Base-by-base conservation (phyloP, 2,888 invertebrate species). In the Deilephila porcellus region DNA sequence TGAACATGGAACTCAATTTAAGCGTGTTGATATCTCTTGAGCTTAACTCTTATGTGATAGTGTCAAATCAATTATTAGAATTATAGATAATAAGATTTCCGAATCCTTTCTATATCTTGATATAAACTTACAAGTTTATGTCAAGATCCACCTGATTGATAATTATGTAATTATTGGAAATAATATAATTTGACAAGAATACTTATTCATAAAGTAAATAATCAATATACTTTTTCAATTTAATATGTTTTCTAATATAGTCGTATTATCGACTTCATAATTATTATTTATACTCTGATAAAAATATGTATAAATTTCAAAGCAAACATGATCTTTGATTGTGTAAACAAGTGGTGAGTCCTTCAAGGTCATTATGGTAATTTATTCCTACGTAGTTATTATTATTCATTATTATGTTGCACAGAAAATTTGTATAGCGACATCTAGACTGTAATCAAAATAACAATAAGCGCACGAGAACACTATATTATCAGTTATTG, bases 291-390 rank as follows among this genome's bases (percentile, higher is more conserved):
- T 14, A 25, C 8, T 62, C 20, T 3, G 7, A 67, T n/a, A 70
- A 25, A 70, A 53, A 7, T 37, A 17, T n/a, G 17, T 20, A 64
- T 64, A 64, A 64, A 29, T 17, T 37, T 20, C 25, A 29, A 37
- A 45, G n/a, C 52, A 25, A 25, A 25, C 67, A 67, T 67, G 64
- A 20, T 37, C 52, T 67, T 52, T 20, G 52, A 52, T 67, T 52
- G 45, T 29, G 45, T 45, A 67, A 67, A 67, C 67, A 67, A 67
- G 52, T 52, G 67, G 52, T 52, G 67, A 52, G 52, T 52, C 32
- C 34, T 59, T 34, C 56, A 56, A 56, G 70, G 70, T 71, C 56
- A 71, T 20, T 32, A 32, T n/a, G 32, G 70, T 71, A 56, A 71
- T 59, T 59, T 71, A 52, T 67, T 67, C 37, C 45, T 11, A 4